Evolutionary conservation across 2,113 vertebrate genomes (phyloP).

Genomic region (Gallinago paraguaiae): DNA sequence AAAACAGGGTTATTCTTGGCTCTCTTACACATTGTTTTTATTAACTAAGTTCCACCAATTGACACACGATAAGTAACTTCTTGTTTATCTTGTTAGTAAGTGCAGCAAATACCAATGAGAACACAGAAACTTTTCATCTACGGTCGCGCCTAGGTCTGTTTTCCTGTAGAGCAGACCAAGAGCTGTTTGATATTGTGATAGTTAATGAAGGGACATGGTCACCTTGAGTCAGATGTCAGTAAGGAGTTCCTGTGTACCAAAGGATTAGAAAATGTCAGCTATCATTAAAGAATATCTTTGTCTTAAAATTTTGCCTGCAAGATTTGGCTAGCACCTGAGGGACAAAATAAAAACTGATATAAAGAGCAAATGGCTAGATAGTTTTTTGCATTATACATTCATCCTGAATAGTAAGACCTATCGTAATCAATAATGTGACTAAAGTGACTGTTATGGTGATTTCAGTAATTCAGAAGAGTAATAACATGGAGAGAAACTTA

Average conservation of each 20-base stretch:
- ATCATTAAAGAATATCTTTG: background rate
- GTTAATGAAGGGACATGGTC: background rate
- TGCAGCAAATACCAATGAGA: background rate
- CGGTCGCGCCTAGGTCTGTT: background rate
- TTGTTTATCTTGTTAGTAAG: background rate
- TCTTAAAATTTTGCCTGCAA: background rate
- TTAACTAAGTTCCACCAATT: background rate
- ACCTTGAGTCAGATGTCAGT: background rate
- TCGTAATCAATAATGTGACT: background rate
- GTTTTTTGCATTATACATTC: no score
- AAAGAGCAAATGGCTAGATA: background rate
- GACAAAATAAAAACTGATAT: background rate
- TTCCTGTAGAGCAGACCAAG: background rate
- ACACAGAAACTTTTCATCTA: background rate
- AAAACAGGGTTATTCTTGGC: background rate
- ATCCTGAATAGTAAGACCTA: no score
- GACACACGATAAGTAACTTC: background rate
- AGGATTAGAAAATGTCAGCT: background rate
- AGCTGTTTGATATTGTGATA: background rate
- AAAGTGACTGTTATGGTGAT: background rate
- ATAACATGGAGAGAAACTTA: background rate
- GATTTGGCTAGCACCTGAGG: background rate
- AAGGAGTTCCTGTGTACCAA: background rate
- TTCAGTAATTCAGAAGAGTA: slow-evolving; percentile 18
- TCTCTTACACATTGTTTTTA: background rate